phyloP scores from a whole-genome alignment of 1,140 invertebrate genomes.

The Brachionus angularis region DNA sequence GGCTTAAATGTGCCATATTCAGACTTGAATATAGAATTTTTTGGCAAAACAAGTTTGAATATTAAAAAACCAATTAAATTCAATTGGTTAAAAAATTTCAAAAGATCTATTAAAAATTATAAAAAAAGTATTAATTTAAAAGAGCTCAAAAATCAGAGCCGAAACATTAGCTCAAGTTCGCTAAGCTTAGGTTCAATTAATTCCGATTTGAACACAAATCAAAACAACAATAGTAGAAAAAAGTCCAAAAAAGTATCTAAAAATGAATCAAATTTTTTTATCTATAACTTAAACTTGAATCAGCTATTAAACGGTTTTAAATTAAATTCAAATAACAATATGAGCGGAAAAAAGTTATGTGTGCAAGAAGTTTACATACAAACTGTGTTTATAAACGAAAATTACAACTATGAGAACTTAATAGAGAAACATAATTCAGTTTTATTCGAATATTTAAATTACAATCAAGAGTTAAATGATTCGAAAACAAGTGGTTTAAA shows the following conservation, averaged over 20 bases:
- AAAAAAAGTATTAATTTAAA: slow-evolving; percentile 25
- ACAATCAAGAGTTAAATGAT: slow-evolving; percentile 5
- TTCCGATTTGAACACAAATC: not conserved
- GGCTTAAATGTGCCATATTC: not conserved
- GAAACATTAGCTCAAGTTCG: not conserved
- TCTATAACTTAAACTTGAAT: slow-evolving; percentile 25
- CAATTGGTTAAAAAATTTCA: slow-evolving; percentile 2
- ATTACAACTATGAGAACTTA: slow-evolving; percentile 25
- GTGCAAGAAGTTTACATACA: slow-evolving; percentile 7
- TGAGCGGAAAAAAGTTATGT: slow-evolving; percentile 10
- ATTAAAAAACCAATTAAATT: not conserved
- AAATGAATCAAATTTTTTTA: not conserved
- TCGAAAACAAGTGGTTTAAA: not conserved
- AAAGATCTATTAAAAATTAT: slow-evolving; percentile 27
- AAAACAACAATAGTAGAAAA: slow-evolving; percentile 3
- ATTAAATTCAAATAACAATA: not conserved
- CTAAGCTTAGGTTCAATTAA: not conserved
- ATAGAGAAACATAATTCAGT: not conserved
- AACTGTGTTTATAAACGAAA: slow-evolving; percentile 6
- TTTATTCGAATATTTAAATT: slow-evolving; percentile 6
- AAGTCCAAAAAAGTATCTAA: not conserved
- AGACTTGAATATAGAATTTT: slow-evolving; percentile 1
- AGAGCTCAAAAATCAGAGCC: slow-evolving; percentile 4
- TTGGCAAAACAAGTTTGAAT: slow-evolving; percentile 28
- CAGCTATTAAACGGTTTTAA: slow-evolving; percentile 18